Percentiles rank a stretch among this genome's conserved stretches.
These are phyloP conservation scores for Gastracanthus pulcherrimus DNA, from an alignment of 2,888 invertebrate species.

Conservation along the genomic window DNA sequence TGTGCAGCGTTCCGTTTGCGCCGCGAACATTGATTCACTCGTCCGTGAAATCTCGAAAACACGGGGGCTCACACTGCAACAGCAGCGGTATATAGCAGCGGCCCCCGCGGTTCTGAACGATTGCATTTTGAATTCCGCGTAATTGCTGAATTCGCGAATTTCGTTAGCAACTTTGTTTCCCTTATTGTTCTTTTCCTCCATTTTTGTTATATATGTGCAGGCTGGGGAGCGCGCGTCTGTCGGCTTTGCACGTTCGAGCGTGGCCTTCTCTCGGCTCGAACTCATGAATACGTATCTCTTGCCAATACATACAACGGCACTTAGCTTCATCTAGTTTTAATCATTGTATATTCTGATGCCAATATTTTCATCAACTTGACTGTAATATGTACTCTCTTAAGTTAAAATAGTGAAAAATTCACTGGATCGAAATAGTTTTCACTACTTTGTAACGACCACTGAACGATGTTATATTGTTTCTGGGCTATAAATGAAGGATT, in stretches of 20 bases:
- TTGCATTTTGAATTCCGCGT: conserved; percentile 52
- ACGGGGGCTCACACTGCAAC: not conserved
- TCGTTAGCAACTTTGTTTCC: conserved; percentile 31
- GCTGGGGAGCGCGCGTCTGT: not conserved
- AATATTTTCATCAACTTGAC: no score
- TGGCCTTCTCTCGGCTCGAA: no score
- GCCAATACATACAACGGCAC: not conserved
- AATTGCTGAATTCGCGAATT: conserved; percentile 45
- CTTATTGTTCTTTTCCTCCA: not conserved
- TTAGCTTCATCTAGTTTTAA: no score
- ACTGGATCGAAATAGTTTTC: no score
- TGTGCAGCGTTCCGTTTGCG: conserved; percentile 35
- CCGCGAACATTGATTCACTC: conserved; percentile 30
- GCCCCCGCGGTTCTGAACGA: conserved; percentile 40
- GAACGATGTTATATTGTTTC: no score
- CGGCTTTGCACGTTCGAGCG: not conserved
- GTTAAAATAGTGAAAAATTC: no score
- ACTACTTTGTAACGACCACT: no score
- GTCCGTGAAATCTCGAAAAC: conserved; percentile 52
- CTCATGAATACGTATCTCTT: not conserved
- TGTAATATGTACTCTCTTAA: no score
- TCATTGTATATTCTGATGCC: no score
- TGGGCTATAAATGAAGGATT: no score
- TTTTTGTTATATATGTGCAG: not conserved
- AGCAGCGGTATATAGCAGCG: not conserved